Evolutionary conservation across 2,797 vertebrate genomes (phyloP), one percentile per base, ranked within the genome.

Genomic region (Chaetophractus vellerosus): DNA sequence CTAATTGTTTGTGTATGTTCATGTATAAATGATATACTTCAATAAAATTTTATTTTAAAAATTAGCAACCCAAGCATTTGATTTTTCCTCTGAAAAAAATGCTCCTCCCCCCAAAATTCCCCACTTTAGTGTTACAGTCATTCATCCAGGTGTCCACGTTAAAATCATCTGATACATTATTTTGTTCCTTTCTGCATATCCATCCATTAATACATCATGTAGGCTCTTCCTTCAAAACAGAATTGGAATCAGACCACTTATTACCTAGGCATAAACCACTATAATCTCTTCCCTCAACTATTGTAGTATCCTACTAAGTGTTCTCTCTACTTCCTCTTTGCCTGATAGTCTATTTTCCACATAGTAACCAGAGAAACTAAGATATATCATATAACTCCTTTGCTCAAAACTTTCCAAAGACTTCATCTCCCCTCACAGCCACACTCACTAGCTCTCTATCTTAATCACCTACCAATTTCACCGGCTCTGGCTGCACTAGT

Each of bases 351-450:
- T 63, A 23, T 66, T 75, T 59, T 69, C 79, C 19, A 88, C 4
- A 36, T 7, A 71, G 24, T 9, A 79, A 4, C 69, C 21, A 76
- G 38, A 72, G 59, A 61, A 59, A 72, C 5, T 31, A 26, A 82
- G 64, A 68, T 59, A 36, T 28, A 11, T 21, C 5, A 9, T 24
- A n/a, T 28, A n/a, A 59, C 68, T 82, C 48, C 12, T 78, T 45
- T 84, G 23, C 24, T 80, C 59, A 83, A 66, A 95, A 76, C 50
- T 50, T 71, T 68, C 9, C 45, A 85, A 76, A 82, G 28, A 59
- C 19, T 48, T 80, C 10, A 2, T 18, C 23, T 18, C 15, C 14
- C 28, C 36, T 61, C 61, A n/a, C 12, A 24, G 52, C 16, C 16
- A 9, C 9, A 41, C 10, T 55, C 18, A 66, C 3, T 36, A 6